These are phyloP conservation scores for Harpegnathos saltator DNA, from an alignment of 1,140 invertebrate genomes.

Conservation along the genomic window DNA sequence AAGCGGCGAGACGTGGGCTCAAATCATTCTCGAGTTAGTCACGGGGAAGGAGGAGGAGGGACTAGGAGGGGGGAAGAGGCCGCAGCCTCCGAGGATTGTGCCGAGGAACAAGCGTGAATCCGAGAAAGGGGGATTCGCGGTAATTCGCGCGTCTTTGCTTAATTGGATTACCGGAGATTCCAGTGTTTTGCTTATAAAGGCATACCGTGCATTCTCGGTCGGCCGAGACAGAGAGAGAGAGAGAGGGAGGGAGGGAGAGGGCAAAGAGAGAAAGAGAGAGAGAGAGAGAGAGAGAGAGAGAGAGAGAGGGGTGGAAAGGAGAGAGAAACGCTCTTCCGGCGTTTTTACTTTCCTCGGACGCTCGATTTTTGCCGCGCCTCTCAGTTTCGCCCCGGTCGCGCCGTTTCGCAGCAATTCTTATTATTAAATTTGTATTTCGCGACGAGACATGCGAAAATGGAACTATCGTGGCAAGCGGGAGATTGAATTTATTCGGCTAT, in stretches of 20 bases:
- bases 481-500: conserved; percentile 44
- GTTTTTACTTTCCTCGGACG: conserved; percentile 20
- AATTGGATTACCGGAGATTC: conserved; percentile 75
- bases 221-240: neutral
- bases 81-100: conserved; percentile 25
- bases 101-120: conserved; percentile 53
- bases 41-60: too few species aligned
- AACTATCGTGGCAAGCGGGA: neutral
- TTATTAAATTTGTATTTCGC: conserved; percentile 49
- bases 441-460: neutral
- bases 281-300: too few species aligned
- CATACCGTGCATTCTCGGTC: conserved; percentile 63
- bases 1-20: conserved; percentile 22
- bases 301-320: too few species aligned
- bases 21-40: conserved; percentile 50
- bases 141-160: conserved; percentile 71
- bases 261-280: too few species aligned
- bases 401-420: conserved; percentile 42
- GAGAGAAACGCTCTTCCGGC: conserved; percentile 7
- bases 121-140: conserved; percentile 64
- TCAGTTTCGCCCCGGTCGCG: neutral
- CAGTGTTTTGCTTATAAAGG: conserved; percentile 71
- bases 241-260: too few species aligned
- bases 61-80: neutral
- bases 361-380: conserved; percentile 33